phyloP scores from a whole-genome alignment of 2,888 invertebrate genomes.

The Calameuta filiformis region DNA sequence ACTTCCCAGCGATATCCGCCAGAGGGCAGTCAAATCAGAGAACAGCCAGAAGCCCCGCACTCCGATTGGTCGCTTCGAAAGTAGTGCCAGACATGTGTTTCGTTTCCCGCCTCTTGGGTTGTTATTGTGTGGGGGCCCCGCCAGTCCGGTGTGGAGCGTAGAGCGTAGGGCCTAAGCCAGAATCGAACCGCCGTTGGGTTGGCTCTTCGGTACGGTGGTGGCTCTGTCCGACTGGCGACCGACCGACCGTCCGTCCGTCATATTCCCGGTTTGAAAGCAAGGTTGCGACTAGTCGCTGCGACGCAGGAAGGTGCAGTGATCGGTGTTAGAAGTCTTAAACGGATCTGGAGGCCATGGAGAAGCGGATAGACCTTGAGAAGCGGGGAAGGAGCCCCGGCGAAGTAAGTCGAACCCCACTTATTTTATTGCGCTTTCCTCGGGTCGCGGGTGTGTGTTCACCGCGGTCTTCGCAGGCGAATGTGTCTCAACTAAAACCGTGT shows the following conservation, averaged over 20 bases:
- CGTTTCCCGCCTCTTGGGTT: constrained; percentile 61
- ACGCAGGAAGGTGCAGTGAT: constrained; percentile 58
- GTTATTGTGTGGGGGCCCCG: constrained; percentile 54
- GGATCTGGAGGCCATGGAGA: constrained; percentile 78
- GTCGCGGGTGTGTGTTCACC: constrained; percentile 28
- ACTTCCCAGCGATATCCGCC: background rate
- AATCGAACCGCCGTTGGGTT: constrained; percentile 57
- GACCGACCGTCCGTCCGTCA: constrained; percentile 55
- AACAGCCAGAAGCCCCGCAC: background rate
- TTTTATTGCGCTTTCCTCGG: constrained; percentile 35
- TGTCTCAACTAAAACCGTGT: background rate
- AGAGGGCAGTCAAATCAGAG: constrained; percentile 17
- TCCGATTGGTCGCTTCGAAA: constrained; percentile 61
- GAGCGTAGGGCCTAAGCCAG: constrained; percentile 50
- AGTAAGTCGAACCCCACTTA: constrained; percentile 72
- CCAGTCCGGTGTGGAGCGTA: constrained; percentile 45
- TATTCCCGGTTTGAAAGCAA: constrained; percentile 63
- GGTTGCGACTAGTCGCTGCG: constrained; percentile 61
- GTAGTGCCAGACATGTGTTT: constrained; percentile 61
- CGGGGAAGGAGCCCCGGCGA: constrained; percentile 90
- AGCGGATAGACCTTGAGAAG: constrained; percentile 94
- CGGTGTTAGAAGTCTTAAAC: constrained; percentile 32
- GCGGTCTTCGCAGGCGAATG: constrained; percentile 4
- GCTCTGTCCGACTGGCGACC: constrained; percentile 51
- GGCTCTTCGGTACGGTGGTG: constrained; percentile 45